Conservation (phyloP, 2,888 invertebrate species). For the Lysandra coridon region DNA sequence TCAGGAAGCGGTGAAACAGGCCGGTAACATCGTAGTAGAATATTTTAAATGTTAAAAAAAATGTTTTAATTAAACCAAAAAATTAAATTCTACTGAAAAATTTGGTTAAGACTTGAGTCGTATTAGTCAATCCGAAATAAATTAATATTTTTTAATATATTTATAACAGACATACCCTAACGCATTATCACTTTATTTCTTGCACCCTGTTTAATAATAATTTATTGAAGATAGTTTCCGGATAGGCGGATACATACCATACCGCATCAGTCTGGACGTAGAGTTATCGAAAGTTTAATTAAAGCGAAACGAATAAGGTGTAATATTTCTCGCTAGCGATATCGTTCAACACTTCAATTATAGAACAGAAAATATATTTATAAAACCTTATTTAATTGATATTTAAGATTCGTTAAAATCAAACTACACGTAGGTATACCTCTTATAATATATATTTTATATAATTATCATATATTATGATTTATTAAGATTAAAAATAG, state of each 20-base stretch:
- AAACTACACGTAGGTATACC: not conserved
- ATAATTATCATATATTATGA: too few species aligned
- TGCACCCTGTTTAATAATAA: not conserved
- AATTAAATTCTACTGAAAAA: too few species aligned
- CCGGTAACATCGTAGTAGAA: too few species aligned
- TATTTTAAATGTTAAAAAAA: too few species aligned
- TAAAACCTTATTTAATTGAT: conserved; percentile 35
- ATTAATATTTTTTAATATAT: too few species aligned
- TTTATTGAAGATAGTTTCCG: conserved; percentile 30
- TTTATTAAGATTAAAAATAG: too few species aligned
- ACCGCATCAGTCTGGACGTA: conserved; percentile 43
- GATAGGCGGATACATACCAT: conserved; percentile 53
- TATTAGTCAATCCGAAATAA: too few species aligned
- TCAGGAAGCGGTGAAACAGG: too few species aligned
- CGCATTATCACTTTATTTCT: too few species aligned
- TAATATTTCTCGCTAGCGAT: conserved; percentile 64
- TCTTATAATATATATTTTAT: not conserved
- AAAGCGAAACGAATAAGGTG: conserved; percentile 73
- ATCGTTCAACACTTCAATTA: conserved; percentile 45
- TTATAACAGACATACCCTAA: too few species aligned
- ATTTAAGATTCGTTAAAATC: not conserved
- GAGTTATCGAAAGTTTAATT: conserved; percentile 73
- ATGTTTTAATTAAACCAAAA: too few species aligned
- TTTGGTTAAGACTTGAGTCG: too few species aligned
- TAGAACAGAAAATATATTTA: conserved; percentile 43